phyloP scores from a whole-genome alignment of 2,113 vertebrate species.

The Spilogale gracilis region DNA sequence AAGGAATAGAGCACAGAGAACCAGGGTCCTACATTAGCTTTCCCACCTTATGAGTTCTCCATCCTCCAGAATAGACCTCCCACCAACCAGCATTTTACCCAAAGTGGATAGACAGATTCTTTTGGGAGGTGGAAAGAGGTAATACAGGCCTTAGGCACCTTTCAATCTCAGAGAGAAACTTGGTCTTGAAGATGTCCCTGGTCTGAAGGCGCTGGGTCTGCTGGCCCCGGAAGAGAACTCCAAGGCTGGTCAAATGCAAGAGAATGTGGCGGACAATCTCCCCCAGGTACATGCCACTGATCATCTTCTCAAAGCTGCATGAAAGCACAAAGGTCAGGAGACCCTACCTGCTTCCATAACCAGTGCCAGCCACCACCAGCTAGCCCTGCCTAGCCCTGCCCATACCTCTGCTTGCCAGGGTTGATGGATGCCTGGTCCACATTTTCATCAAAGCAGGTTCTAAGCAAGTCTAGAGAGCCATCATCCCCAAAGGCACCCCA shows the following conservation, averaged over 20 bases:
- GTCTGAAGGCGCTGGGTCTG: conserved; percentile 79
- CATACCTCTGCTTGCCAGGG: conserved; percentile 86
- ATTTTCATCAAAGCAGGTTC: conserved; percentile 82
- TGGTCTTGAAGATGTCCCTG: conserved; percentile 88
- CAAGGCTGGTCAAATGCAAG: conserved; percentile 80
- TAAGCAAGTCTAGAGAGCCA: conserved; percentile 79
- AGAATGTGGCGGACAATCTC: conserved; percentile 89
- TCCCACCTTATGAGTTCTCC: not conserved
- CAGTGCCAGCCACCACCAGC: not conserved
- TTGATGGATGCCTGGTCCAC: conserved; percentile 88
- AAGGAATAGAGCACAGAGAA: not conserved
- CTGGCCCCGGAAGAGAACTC: conserved; percentile 85
- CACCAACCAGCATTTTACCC: not conserved
- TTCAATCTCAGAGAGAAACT: conserved; percentile 89
- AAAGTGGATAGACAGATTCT: not conserved
- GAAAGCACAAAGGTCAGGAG: not conserved
- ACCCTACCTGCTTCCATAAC: not conserved
- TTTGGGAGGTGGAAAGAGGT: not conserved
- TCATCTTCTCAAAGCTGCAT: conserved; percentile 90
- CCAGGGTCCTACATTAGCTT: not conserved
- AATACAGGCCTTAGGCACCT: conserved; percentile 68
- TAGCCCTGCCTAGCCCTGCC: not conserved
- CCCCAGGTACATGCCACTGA: conserved; percentile 90
- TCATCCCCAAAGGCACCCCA: conserved; percentile 91
- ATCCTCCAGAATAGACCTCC: no score